Base-by-base conservation (phyloP, 2,888 invertebrate genomes). In the Romanomermis culicivorax region DNA sequence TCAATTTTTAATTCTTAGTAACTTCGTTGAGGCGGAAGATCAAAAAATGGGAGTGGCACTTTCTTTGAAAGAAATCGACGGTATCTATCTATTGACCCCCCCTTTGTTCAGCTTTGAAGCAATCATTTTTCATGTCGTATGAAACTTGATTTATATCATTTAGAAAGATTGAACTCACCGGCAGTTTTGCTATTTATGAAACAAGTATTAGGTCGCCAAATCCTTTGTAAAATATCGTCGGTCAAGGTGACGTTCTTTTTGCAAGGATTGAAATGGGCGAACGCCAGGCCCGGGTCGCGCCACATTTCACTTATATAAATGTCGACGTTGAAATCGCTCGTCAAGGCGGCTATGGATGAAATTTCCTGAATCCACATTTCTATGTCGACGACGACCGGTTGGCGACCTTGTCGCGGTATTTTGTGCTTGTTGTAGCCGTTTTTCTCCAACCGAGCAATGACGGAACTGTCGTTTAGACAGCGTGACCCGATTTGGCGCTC, bases 171-270 rank as follows among this genome's bases (percentile, higher is more conserved):
- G n/a, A n/a, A n/a, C n/a, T n/a, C n/a, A 45, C 45, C 63, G 36
- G 67, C 67, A n/a, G 67, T 68, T 53, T 67, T 68, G 26, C 64
- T 65, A 57, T 67, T 66, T 61, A 67, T 66, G 58, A 67, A 67
- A 55, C 67, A 53, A 2, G 43, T 50, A 55, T 56, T 43, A 26
- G 56, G 52, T 25, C 47, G 43, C 42, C 52, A 58, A 14, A 57
- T 7, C 26, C 55, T 47, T 20, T 51, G 11, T 25, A 57, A 29
- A 17, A 56, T 26, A 61, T 63, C 26, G 59, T 62, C 58, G 57
- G 62, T 45, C 23, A 55, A 49, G 11, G 53, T 55, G 2, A 55
- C 25, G 27, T 55, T 55, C 7, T 55, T 27, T 55, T 55, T 53
- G 60, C 68, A 68, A 2, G 68, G 68, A 29, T 63, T 60, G 20